These are phyloP conservation scores for Peromyscus maniculatus DNA, from an alignment of 2,113 vertebrate species.

Conservation along the genomic window DNA sequence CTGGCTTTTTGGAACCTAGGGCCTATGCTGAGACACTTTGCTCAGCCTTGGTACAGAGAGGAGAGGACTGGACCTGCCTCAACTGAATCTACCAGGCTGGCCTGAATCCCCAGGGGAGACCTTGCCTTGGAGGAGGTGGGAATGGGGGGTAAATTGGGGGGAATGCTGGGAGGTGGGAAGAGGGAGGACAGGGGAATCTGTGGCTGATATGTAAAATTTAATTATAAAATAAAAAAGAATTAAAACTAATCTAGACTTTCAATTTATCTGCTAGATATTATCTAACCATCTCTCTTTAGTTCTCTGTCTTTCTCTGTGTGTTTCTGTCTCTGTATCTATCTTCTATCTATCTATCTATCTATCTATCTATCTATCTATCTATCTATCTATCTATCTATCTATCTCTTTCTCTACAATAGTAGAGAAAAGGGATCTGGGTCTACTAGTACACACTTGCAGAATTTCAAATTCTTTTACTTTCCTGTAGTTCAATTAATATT, in stretches of 20 bases:
- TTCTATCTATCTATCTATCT: not conserved
- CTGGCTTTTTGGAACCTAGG: too few species aligned
- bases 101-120: too few species aligned
- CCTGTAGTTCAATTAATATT: not conserved
- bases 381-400: not conserved
- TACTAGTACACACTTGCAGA: not conserved
- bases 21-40: too few species aligned
- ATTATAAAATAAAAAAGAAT: conserved; percentile 64
- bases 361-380: not conserved
- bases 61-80: too few species aligned
- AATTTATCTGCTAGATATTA: conserved; percentile 29
- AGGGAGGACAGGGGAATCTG: too few species aligned
- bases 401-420: not conserved
- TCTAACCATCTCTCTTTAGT: not conserved
- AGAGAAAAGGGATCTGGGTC: not conserved
- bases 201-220: too few species aligned
- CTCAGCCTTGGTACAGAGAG: too few species aligned
- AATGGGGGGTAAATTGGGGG: too few species aligned
- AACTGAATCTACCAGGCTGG: too few species aligned
- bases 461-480: not conserved
- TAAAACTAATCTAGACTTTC: conserved; percentile 36
- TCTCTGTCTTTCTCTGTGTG: not conserved
- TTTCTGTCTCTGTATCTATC: not conserved
- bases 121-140: too few species aligned
- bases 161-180: too few species aligned